A percentile compares a stretch with the other conserved stretches of the same genome.
phyloP scores from a whole-genome alignment of 35 echinoderm and acorn worm species.

The Patiria miniata region DNA sequence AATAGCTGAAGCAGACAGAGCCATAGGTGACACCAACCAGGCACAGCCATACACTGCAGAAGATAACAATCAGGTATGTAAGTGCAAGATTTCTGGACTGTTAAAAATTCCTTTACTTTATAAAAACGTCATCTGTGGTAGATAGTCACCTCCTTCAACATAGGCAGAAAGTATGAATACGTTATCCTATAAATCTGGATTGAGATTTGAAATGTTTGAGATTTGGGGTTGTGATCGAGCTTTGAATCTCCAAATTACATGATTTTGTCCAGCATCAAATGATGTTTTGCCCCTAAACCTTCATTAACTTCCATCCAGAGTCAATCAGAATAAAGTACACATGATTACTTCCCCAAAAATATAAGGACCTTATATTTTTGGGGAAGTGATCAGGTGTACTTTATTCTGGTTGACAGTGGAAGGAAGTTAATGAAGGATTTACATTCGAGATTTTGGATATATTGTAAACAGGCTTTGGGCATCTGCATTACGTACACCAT shows the following conservation, averaged over 20 bases:
- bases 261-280: too few relatives aligned
- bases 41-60: not conserved
- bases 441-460: not conserved
- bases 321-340: too few relatives aligned
- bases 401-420: too few relatives aligned
- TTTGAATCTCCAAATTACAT: too few relatives aligned
- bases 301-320: too few relatives aligned
- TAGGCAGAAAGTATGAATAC: not conserved
- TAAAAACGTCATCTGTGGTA: not conserved
- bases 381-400: too few relatives aligned
- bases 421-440: not conserved
- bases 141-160: not conserved
- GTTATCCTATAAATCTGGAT: not conserved
- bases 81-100: not conserved
- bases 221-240: not conserved
- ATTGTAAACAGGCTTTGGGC: not conserved
- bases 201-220: not conserved
- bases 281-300: too few relatives aligned
- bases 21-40: not conserved
- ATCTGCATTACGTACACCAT: not conserved
- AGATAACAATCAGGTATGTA: not conserved
- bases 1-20: not conserved
- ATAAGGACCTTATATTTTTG: too few relatives aligned
- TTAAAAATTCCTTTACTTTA: not conserved
- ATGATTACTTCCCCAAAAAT: too few relatives aligned